Evolutionary conservation across 2,888 invertebrate species (phyloP).

Genomic region (Podotricha telesiphe): DNA sequence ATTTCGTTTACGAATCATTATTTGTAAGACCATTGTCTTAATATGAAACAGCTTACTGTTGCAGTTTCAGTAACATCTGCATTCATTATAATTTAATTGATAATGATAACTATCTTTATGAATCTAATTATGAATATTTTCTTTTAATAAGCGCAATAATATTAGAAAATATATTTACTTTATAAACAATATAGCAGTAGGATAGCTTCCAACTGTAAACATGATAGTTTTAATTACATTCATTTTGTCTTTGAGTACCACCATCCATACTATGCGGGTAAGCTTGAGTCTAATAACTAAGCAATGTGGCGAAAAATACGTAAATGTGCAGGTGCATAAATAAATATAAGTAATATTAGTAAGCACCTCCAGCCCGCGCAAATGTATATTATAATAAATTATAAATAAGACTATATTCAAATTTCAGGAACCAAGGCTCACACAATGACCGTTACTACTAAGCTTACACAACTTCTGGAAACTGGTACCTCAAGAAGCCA

Average conservation of each 20-base stretch:
- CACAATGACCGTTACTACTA: constrained; percentile 53
- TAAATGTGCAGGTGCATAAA: too few relatives aligned
- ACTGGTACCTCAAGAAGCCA: constrained; percentile 58
- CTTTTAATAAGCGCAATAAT: not conserved
- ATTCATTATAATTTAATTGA: constrained; percentile 20
- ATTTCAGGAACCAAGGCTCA: constrained; percentile 68
- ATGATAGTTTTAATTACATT: too few relatives aligned
- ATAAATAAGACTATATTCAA: constrained; percentile 17
- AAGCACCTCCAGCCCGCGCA: too few relatives aligned
- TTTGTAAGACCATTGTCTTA: too few relatives aligned
- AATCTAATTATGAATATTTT: not conserved
- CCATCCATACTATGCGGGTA: too few relatives aligned
- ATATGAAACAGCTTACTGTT: constrained; percentile 28
- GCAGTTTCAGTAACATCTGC: constrained; percentile 17
- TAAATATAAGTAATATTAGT: too few relatives aligned
- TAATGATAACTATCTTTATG: not conserved
- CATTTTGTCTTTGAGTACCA: too few relatives aligned
- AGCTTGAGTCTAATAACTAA: too few relatives aligned
- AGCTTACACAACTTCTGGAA: constrained; percentile 35
- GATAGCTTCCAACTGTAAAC: too few relatives aligned
- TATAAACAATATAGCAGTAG: not conserved
- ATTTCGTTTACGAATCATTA: constrained; percentile 36
- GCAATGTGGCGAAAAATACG: too few relatives aligned
- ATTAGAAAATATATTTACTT: not conserved
- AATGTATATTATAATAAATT: too few relatives aligned